Conservation (phyloP, 2,888 invertebrate species). For the Scotopteryx bipunctaria region DNA sequence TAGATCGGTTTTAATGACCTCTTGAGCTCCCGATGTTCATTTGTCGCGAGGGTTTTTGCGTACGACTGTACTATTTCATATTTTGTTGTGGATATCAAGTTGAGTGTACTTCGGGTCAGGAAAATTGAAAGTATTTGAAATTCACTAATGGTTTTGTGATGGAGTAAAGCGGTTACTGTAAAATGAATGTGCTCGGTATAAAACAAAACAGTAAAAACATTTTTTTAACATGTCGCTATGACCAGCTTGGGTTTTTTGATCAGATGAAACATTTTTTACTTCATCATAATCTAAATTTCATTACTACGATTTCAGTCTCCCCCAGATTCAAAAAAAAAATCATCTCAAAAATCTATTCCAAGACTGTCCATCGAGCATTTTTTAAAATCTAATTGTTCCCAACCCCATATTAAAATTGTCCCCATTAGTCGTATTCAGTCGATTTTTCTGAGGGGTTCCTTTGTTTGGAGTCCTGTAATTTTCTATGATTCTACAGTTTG, state of each 20-base stretch:
- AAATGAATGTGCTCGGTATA: no score
- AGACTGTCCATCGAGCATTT: slow-evolving; percentile 27
- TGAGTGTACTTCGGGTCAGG: slow-evolving; percentile 51
- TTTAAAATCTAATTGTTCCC: slow-evolving; percentile 57
- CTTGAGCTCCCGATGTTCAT: slow-evolving; percentile 81
- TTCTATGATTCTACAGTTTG: slow-evolving; percentile 77
- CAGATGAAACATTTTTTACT: not conserved
- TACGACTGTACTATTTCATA: slow-evolving; percentile 69
- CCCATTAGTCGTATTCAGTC: slow-evolving; percentile 63
- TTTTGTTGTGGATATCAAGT: slow-evolving; percentile 62
- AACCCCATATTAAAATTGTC: slow-evolving; percentile 79
- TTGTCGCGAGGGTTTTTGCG: slow-evolving; percentile 78
- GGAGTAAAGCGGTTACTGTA: no score
- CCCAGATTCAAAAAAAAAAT: slow-evolving; percentile 17
- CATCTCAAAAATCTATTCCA: slow-evolving; percentile 20
- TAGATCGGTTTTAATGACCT: slow-evolving; percentile 83
- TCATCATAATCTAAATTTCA: slow-evolving; percentile 1
- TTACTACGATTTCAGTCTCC: slow-evolving; percentile 11
- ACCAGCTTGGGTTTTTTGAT: no score
- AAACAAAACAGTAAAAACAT: no score
- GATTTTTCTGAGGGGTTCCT: slow-evolving; percentile 66
- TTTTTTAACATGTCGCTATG: no score
- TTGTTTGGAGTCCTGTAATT: slow-evolving; percentile 77
- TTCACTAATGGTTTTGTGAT: not conserved
- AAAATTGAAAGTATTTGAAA: slow-evolving; percentile 32